Evolutionary conservation across 37 sponge, comb jelly and placozoan genomes (phyloP), one percentile per base, ranked within the genome.

Genomic region (Bolinopsis microptera): DNA sequence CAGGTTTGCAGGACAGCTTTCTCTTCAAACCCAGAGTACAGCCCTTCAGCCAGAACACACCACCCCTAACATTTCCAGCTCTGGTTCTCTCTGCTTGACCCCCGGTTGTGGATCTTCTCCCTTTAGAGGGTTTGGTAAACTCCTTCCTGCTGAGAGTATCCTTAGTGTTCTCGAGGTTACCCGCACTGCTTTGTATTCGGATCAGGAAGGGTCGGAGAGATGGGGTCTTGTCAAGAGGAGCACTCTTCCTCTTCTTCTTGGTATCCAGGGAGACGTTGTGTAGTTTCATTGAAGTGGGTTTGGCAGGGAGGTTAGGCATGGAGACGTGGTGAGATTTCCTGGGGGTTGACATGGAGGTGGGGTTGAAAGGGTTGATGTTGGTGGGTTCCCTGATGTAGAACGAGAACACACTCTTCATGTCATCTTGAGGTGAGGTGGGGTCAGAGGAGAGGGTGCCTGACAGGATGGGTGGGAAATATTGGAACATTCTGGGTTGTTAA

Each of bases 341-440:
- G 80, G 80, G 80, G 16, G 80, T 77, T 0, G 80, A 77, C 33
- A 77, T 36, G 9, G 21, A 35, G 80, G 80, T 33, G 36, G 80
- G 80, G 37, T 77, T 16, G 35, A 77, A 77, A 1, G 80, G 80
- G 80, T 77, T 77, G 80, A 77, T 77, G 80, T 77, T 77, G 80
- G 8, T 77, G 27, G 37, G 33, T 77, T 77, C 80, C 80, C 32
- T 34, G 21, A 77, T 32, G 80, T 77, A 77, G 80, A 77, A 77
- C 35, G 80, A 77, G 80, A 77, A 77, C 8, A 77, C 35, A 16
- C 33, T 77, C 35, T 77, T 77, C 3, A 34, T 48, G 61, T 18
- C 61, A 13, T 48, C 61, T 48, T 48, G 9, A 48, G 61, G 61
- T 5, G 61, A 48, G 5, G 61, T 5, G 13, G 61, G 61, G 61